Conservation (phyloP, 2,888 invertebrate genomes). For the Gonocerus acuteangulatus region DNA sequence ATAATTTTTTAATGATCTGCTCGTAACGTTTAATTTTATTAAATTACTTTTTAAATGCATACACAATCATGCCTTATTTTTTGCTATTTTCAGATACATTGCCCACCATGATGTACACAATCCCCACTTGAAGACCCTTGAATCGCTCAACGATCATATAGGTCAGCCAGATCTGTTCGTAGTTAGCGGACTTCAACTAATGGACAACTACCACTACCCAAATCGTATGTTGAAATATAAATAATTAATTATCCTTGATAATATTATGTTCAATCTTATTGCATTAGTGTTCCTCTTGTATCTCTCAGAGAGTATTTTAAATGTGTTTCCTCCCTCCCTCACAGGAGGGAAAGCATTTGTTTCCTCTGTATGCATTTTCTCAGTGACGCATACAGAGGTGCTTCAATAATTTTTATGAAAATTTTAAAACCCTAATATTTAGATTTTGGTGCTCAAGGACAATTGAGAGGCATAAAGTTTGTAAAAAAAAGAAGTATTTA, state of each 20-base stretch:
- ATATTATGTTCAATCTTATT: not conserved
- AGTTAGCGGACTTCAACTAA: constrained; percentile 78
- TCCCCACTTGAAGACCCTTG: constrained; percentile 63
- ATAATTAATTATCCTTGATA: not conserved
- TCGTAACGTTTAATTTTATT: too few species aligned
- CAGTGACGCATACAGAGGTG: too few species aligned
- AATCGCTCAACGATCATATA: constrained; percentile 57
- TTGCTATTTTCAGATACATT: constrained; percentile 68
- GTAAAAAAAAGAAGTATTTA: too few species aligned
- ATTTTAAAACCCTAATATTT: too few species aligned
- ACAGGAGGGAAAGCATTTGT: not conserved
- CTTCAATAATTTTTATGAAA: too few species aligned
- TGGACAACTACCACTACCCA: constrained; percentile 72
- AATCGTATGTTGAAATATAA: constrained; percentile 44
- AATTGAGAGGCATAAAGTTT: too few species aligned
- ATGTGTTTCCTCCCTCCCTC: too few species aligned
- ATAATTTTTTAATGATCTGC: too few species aligned
- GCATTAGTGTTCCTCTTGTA: not conserved
- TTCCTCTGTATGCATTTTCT: too few species aligned
- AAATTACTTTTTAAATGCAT: too few species aligned
- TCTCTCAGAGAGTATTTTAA: not conserved
- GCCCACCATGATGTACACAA: constrained; percentile 75
- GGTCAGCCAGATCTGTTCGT: constrained; percentile 61
- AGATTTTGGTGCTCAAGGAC: too few species aligned
- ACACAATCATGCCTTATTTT: too few species aligned